These are phyloP conservation scores for Synanthedon myopaeformis DNA, from an alignment of 2,888 invertebrate genomes.

Conservation along the genomic window DNA sequence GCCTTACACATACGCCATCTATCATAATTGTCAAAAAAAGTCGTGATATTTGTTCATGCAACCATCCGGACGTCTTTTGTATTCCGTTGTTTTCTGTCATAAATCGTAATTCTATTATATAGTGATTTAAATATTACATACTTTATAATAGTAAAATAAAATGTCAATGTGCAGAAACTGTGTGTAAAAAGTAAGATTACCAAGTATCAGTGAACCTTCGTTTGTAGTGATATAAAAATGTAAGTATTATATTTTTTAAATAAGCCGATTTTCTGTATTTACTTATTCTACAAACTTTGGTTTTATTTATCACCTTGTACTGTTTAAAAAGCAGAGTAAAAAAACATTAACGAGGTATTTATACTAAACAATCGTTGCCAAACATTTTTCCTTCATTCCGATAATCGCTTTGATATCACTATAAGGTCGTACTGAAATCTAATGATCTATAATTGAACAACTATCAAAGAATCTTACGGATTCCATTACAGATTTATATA, in stretches of 20 bases:
- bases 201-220: slow-evolving; percentile 17
- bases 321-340: neutral
- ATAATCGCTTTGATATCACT: neutral
- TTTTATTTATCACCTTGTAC: neutral
- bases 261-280: slow-evolving; percentile 26
- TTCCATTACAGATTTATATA: slow-evolving; percentile 9
- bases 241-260: slow-evolving; percentile 36
- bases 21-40: slow-evolving; percentile 16
- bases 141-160: neutral
- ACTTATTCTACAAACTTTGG: slow-evolving; percentile 18
- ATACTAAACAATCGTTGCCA: neutral
- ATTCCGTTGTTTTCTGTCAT: slow-evolving; percentile 59
- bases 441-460: slow-evolving; percentile 13
- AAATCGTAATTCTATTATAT: slow-evolving; percentile 40
- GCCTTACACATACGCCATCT: slow-evolving; percentile 35
- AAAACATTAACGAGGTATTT: neutral
- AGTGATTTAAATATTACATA: slow-evolving; percentile 17
- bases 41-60: slow-evolving; percentile 26
- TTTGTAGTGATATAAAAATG: slow-evolving; percentile 26
- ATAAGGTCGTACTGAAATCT: neutral
- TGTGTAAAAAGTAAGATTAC: slow-evolving; percentile 23
- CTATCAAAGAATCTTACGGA: slow-evolving; percentile 13
- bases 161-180: slow-evolving; percentile 23
- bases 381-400: neutral
- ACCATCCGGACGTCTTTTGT: slow-evolving; percentile 52